Base-by-base conservation (phyloP, 1,140 invertebrate genomes). In the Megalonaias nervosa region DNA sequence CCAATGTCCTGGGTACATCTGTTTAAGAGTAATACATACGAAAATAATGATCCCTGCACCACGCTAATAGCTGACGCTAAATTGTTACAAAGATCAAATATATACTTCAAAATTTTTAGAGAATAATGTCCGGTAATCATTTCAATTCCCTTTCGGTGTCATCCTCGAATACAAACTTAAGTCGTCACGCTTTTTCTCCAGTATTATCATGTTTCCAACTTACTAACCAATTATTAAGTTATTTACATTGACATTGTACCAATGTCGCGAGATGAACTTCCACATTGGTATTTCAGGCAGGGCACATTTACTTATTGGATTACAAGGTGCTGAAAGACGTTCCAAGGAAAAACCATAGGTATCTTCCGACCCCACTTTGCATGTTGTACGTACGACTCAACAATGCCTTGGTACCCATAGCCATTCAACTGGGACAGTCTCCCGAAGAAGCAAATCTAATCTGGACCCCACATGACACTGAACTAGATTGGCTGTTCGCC, bases 381-480 rank as follows among this genome's bases (percentile, higher is more conserved):
- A 77, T 77, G 75, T 56, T 77, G 14, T 77, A 72, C 21, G 75
- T 77, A 2, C n/a, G 55, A 16, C n/a, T 13, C 19, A 23, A 62
- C 1, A 65, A 64, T 12, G 14, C 60, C 4, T 65, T 77, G 23
- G 70, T 72, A 9, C 75, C 75, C n/a, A 77, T 77, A 19, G 75
- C 75, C 38, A 73, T 77, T 23, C 75, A 77, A 26, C 38, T 77
- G 61, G 31, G 57, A 23, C 69, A 72, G 75, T 26, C 59, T 57
- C 75, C 75, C 17, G 75, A 71, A 16, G 70, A 69, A 60, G 31
- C 55, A 14, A 77, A 72, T 71, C 75, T 71, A 38, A 72, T 77
- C n/a, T 77, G 75, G 75, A 77, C 75, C 11, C 70, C 75, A 17
- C 67, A 71, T 38, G 75, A 77, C 60, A 17, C n/a, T 13, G 69